Percentiles rank a stretch among this genome's conserved stretches.
phyloP scores from a whole-genome alignment of 2,113 vertebrate species.

The Phyllostomus discolor region DNA sequence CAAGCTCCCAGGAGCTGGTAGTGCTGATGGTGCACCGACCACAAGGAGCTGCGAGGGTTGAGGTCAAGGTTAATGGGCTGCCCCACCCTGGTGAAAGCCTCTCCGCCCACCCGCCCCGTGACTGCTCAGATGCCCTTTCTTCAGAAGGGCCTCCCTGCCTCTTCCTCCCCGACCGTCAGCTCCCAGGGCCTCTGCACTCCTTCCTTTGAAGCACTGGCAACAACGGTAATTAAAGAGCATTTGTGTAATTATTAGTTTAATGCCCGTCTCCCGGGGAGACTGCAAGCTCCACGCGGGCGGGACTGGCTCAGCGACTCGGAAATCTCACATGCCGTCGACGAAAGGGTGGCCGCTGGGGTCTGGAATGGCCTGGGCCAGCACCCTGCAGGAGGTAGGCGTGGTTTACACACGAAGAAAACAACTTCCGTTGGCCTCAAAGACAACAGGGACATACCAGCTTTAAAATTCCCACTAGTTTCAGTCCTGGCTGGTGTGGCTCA shows the following conservation, averaged over 20 bases:
- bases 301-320: background rate
- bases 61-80: background rate
- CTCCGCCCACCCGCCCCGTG: background rate
- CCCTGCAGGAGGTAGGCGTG: background rate
- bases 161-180: background rate
- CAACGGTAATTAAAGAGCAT: slow-evolving; percentile 68
- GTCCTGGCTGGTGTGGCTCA: no score
- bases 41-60: background rate
- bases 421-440: background rate
- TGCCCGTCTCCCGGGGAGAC: slow-evolving; percentile 47
- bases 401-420: background rate
- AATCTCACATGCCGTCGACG: background rate
- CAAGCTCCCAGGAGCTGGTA: background rate
- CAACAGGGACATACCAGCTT: background rate
- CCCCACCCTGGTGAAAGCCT: background rate
- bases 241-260: slow-evolving; percentile 64
- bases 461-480: background rate
- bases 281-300: background rate
- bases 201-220: slow-evolving; percentile 61
- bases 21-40: background rate
- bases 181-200: slow-evolving; percentile 39
- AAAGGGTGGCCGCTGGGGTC: background rate
- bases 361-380: background rate
- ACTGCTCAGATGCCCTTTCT: background rate
- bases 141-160: background rate